phyloP scores from a whole-genome alignment of 1,140 invertebrate genomes.

The Scaptomyza pallida region DNA sequence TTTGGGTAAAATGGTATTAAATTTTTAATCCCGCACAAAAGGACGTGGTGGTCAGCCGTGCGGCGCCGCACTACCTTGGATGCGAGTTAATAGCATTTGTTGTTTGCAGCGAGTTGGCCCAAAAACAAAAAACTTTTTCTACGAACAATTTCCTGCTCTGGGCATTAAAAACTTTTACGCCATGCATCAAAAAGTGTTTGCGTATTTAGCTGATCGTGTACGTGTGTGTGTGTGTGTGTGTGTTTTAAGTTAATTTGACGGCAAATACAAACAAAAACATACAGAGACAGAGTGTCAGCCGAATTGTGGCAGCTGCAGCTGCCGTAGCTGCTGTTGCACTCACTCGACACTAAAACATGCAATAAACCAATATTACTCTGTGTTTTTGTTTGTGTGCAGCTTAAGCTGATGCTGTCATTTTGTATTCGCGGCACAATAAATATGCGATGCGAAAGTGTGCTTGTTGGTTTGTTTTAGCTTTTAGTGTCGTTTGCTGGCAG shows the following conservation, averaged over 20 bases:
- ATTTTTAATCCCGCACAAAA: constrained; percentile 64
- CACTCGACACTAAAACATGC: neutral
- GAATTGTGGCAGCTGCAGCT: neutral
- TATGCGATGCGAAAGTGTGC: constrained; percentile 9
- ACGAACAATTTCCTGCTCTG: constrained; percentile 5
- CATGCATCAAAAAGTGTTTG: constrained; percentile 19
- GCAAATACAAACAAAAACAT: constrained; percentile 14
- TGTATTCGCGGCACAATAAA: constrained; percentile 8
- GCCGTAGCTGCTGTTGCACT: neutral
- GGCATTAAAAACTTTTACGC: neutral
- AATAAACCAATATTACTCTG: constrained; percentile 19
- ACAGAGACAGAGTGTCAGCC: neutral
- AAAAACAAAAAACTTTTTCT: constrained; percentile 30
- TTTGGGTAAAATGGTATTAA: constrained; percentile 52
- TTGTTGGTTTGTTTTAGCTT: constrained; percentile 12
- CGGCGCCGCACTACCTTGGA: constrained; percentile 26
- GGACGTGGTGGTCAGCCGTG: constrained; percentile 16
- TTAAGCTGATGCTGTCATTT: constrained; percentile 13
- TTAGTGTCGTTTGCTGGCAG: constrained; percentile 2
- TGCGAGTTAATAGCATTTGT: constrained; percentile 57
- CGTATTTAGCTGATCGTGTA: neutral
- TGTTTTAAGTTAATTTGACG: constrained; percentile 17
- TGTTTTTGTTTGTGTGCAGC: neutral
- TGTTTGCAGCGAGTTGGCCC: constrained; percentile 21
- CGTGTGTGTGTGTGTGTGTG: neutral